Conservation (phyloP, 2,888 invertebrate genomes). For the Thumatha senex region DNA sequence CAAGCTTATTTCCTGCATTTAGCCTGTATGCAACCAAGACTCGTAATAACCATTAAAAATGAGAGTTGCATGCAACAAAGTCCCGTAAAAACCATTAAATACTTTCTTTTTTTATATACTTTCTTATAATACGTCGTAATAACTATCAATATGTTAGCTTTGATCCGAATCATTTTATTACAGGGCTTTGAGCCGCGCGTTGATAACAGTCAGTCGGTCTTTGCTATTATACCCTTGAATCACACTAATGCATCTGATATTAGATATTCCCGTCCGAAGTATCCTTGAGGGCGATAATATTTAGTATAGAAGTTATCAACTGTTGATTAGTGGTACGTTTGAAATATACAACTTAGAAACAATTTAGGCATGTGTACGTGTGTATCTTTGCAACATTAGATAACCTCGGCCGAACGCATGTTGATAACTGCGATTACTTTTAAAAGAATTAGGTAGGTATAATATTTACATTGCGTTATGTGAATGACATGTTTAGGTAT, state of each 20-base stretch:
- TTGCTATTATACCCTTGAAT: no score
- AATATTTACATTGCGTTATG: constrained; percentile 21
- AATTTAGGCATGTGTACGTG: constrained; percentile 24
- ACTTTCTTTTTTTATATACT: no score
- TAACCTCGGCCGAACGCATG: constrained; percentile 39
- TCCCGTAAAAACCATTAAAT: no score
- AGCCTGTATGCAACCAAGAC: no score
- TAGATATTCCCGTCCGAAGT: background rate
- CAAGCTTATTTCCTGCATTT: no score
- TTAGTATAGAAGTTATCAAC: constrained; percentile 1
- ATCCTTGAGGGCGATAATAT: constrained; percentile 1
- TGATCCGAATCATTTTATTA: no score
- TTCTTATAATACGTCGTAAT: no score
- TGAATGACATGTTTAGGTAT: background rate
- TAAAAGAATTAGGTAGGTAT: constrained; percentile 14
- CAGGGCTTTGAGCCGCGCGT: no score
- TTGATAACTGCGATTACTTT: constrained; percentile 37
- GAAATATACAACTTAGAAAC: constrained; percentile 27
- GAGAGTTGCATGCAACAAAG: no score
- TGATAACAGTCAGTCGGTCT: no score
- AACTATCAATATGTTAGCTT: no score
- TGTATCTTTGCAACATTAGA: constrained; percentile 42
- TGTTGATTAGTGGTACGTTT: constrained; percentile 2
- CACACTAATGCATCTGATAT: background rate
- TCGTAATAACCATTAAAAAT: no score